Conservation (phyloP, 2,113 vertebrate species). For the Thamnaconus septentrionalis region DNA sequence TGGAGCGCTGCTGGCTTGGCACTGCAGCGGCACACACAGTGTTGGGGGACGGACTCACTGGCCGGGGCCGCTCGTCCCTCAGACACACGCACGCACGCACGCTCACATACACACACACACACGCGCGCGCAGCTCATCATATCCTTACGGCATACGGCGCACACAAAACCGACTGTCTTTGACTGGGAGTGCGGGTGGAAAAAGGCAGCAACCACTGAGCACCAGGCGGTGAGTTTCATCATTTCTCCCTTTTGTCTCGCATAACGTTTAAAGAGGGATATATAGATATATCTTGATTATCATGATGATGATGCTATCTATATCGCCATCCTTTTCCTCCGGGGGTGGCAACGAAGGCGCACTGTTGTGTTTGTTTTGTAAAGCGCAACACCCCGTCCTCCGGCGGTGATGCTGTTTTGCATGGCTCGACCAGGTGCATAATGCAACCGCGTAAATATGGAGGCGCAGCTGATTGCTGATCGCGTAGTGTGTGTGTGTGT, state of each 20-base stretch:
- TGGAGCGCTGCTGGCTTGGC: constrained; percentile 58
- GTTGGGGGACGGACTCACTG: constrained; percentile 41
- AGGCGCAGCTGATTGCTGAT: not conserved
- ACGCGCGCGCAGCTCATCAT: constrained; percentile 23
- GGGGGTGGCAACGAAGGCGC: constrained; percentile 3
- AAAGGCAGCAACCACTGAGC: constrained; percentile 26
- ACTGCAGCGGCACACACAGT: constrained; percentile 60
- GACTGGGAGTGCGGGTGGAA: not conserved
- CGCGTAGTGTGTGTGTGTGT: too few species aligned
- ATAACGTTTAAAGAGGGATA: not conserved
- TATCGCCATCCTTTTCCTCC: too few species aligned
- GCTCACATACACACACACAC: not conserved
- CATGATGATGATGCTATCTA: not conserved
- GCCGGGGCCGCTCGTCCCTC: constrained; percentile 36
- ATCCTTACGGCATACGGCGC: not conserved
- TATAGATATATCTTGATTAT: too few species aligned
- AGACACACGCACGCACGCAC: constrained; percentile 17
- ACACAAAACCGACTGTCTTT: too few species aligned
- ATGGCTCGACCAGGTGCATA: constrained; percentile 40
- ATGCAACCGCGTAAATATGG: constrained; percentile 29
- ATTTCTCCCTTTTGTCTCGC: not conserved
- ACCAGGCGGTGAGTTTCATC: constrained; percentile 59
- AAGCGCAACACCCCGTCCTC: constrained; percentile 15
- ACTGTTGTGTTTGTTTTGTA: too few species aligned
- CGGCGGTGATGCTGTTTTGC: constrained; percentile 30